phyloP scores from a whole-genome alignment of 2,888 invertebrate species.

The Drosophila nigritarsus region DNA sequence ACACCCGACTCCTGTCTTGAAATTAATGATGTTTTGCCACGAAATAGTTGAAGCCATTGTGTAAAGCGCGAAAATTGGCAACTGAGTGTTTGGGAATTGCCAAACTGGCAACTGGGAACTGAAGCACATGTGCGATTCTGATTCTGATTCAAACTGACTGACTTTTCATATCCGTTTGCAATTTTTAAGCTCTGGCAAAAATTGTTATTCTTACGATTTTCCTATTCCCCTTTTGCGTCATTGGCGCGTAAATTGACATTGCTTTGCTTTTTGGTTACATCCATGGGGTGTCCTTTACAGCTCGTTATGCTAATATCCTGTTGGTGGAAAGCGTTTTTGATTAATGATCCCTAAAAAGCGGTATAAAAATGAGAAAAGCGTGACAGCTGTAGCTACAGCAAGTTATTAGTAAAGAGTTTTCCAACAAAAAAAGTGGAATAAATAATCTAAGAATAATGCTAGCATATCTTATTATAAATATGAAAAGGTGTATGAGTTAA shows the following conservation, averaged over 20 bases:
- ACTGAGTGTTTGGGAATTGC: constrained; percentile 5
- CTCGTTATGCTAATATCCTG: constrained; percentile 77
- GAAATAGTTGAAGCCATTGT: constrained; percentile 60
- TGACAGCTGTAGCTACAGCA: constrained; percentile 54
- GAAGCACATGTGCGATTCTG: constrained; percentile 75
- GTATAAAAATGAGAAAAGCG: constrained; percentile 33
- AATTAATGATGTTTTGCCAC: constrained; percentile 81
- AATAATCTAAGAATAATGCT: constrained; percentile 31
- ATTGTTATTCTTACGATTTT: constrained; percentile 40
- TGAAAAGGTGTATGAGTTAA: constrained; percentile 24
- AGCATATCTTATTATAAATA: background rate
- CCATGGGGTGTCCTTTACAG: constrained; percentile 21
- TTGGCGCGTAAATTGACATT: constrained; percentile 74
- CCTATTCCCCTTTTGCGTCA: background rate
- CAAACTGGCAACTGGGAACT: constrained; percentile 70
- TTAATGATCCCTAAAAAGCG: constrained; percentile 67
- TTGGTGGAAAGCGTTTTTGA: constrained; percentile 76
- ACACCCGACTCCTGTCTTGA: constrained; percentile 35
- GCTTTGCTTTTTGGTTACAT: constrained; percentile 65
- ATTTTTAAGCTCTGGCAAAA: constrained; percentile 68
- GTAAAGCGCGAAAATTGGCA: constrained; percentile 35
- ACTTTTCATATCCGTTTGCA: constrained; percentile 78
- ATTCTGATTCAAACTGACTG: constrained; percentile 38
- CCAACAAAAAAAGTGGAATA: background rate
- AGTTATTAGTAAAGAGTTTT: constrained; percentile 26